Conservation (phyloP, 2,797 vertebrate genomes). For the Rhinatrema bivittatum region DNA sequence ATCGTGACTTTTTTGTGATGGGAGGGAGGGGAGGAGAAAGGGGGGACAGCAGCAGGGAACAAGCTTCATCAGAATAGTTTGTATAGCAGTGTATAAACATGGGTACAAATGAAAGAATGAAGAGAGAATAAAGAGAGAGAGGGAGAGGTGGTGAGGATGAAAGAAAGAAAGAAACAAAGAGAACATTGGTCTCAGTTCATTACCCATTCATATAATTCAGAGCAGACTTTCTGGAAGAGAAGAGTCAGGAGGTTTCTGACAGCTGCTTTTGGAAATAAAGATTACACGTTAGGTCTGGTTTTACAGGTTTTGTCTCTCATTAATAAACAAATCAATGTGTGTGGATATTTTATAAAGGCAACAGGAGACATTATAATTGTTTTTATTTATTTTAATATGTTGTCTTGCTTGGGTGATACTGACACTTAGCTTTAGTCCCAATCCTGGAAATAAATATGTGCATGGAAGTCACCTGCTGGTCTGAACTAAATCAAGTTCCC, state of each 20-base stretch:
- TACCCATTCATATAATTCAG: constrained; percentile 8
- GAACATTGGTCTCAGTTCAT: neutral
- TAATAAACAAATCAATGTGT: constrained; percentile 5
- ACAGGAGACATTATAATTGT: constrained; percentile 1
- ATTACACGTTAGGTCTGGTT: constrained; percentile 7
- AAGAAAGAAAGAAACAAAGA: neutral
- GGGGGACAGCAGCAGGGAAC: too few relatives aligned
- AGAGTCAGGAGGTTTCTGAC: neutral
- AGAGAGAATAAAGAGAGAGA: neutral
- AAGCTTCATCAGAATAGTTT: too few relatives aligned
- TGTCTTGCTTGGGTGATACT: too few relatives aligned
- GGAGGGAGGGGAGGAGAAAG: too few relatives aligned
- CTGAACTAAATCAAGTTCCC: too few relatives aligned
- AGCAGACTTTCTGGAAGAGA: neutral
- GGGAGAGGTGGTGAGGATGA: neutral
- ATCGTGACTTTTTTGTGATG: too few relatives aligned
- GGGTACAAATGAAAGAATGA: constrained; percentile 4
- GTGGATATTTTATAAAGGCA: constrained; percentile 5
- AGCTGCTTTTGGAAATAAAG: constrained; percentile 9
- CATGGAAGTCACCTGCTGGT: too few relatives aligned
- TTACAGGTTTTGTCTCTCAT: neutral
- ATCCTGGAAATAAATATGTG: too few relatives aligned
- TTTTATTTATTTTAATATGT: too few relatives aligned
- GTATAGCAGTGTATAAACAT: too few relatives aligned
- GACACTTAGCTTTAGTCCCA: too few relatives aligned